phyloP scores from a whole-genome alignment of 2,888 invertebrate species.

The Zaprionus obscuricornis region DNA sequence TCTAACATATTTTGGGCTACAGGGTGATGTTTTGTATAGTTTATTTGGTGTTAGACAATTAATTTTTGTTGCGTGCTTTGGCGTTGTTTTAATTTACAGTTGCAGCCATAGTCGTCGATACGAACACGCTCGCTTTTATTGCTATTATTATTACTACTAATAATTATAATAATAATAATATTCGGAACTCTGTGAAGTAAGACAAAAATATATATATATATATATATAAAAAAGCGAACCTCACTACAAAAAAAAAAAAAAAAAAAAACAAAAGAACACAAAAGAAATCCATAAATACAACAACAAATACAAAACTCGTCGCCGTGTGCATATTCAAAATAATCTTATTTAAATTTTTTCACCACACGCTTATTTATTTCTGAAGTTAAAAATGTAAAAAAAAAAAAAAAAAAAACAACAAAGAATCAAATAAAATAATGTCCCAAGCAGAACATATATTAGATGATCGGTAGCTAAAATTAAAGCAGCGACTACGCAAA shows the following conservation, averaged over 20 bases:
- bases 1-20: no score
- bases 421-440: conserved; percentile 3
- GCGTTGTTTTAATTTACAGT: conserved; percentile 78
- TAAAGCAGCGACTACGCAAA: conserved; percentile 43
- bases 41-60: conserved; percentile 82
- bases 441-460: no score
- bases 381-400: conserved; percentile 41
- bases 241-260: conserved; percentile 20
- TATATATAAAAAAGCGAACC: no score
- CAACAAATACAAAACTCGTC: no score
- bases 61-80: conserved; percentile 82
- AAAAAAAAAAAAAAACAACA: conserved; percentile 34
- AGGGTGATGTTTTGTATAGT: conserved; percentile 46
- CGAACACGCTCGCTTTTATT: conserved; percentile 63
- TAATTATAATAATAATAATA: conserved; percentile 22
- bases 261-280: no score
- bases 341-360: not conserved
- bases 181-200: conserved; percentile 16
- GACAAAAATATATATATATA: no score
- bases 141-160: conserved; percentile 29
- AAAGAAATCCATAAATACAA: no score
- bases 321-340: conserved; percentile 27
- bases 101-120: conserved; percentile 43
- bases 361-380: conserved; percentile 12
- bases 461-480: conserved; percentile 46